Base-by-base conservation (phyloP, 2,797 vertebrate species). In the Diglossa cyanea region DNA sequence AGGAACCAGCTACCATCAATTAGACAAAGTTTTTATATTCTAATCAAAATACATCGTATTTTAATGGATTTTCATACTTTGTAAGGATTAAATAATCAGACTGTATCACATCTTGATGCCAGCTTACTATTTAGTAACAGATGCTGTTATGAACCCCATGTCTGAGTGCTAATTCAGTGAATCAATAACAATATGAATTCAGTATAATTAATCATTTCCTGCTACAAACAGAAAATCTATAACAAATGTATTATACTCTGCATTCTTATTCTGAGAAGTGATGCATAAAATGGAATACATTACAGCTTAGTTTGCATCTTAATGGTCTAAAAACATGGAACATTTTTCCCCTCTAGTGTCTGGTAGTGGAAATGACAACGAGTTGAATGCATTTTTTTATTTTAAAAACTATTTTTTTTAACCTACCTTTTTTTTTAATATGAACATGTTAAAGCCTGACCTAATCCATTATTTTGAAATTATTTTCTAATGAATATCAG, bases 281-380 rank as follows among this genome's bases (percentile, higher is more conserved):
- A 61, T 67, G 39, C 42, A 58, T 75, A 80, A 91, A 87, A 72
- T 39, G 17, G 75, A 93, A 95, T 75, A 73, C 17, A 61, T 84
- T 86, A 85, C 50, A 48, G 35, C 82, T 91, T 82, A 47, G 30
- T 86, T 92, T 95, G 80, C 58, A 73, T 90, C 61, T 83, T 81
- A 89, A 82, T 35, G 39, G 30, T 81, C 58, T 77, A 74, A 93
- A 95, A 90, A n/a, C 21, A 75, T 3, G 7, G 85, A 90, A 88
- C 90, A 58, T 93, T 96, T 97, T 97, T 96, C 53, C 89, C 95
- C 90, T 96, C 93, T 96, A 94, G 93, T 95, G 92, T 94, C 87
- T 89, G 26, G 31, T 42, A 83, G 54, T 25, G 63, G 67, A 95
- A 96, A 97, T 93, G 78, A 86, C 94, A 96, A 60, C 4, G 11